Conservation (phyloP, 2,888 invertebrate genomes). For the Saturnia japonica region DNA sequence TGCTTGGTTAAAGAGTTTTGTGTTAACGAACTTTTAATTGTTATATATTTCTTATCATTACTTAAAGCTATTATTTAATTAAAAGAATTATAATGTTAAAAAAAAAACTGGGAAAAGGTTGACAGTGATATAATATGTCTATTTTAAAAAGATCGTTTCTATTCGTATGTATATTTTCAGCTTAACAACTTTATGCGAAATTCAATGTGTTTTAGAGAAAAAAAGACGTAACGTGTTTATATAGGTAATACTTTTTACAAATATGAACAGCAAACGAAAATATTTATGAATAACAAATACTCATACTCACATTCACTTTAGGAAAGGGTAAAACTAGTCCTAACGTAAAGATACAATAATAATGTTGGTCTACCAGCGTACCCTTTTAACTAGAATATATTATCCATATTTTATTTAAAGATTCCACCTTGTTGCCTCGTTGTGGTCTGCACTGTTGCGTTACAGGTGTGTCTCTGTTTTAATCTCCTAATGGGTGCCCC, state of each 20-base stretch:
- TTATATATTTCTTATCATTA: background rate
- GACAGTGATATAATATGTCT: no score
- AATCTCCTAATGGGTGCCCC: conserved; percentile 68
- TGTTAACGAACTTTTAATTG: background rate
- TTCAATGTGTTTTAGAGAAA: no score
- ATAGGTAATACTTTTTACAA: background rate
- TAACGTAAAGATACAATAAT: background rate
- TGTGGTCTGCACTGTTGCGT: conserved; percentile 51
- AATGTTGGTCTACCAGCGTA: conserved; percentile 4
- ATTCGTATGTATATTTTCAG: no score
- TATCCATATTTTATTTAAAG: conserved; percentile 40
- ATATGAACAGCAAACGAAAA: background rate
- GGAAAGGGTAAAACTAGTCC: background rate
- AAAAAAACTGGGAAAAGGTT: background rate
- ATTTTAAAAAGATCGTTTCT: no score
- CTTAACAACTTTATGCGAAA: no score
- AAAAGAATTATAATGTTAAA: background rate
- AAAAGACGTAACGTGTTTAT: no score
- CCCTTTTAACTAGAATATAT: conserved; percentile 12
- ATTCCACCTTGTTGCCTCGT: conserved; percentile 31
- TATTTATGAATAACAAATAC: no score
- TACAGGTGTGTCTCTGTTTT: conserved; percentile 68
- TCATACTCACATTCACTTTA: background rate
- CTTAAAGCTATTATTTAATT: no score
- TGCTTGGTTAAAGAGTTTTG: conserved; percentile 19